A percentile compares a stretch with the other conserved stretches of the same genome.
Conservation (phyloP, 2,888 invertebrate species). For the Drosophila peninsularis region DNA sequence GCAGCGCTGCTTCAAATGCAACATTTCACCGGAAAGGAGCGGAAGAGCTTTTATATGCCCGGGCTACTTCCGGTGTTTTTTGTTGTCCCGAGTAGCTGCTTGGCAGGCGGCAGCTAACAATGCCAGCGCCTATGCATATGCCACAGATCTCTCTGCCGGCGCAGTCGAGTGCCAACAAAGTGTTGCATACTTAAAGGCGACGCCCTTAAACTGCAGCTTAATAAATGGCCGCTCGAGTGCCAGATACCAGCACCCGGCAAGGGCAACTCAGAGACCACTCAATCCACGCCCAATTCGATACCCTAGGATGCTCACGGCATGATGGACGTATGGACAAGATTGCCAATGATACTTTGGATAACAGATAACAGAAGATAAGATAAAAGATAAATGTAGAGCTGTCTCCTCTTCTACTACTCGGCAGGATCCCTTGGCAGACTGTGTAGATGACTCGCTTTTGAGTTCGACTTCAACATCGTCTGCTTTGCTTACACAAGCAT, state of each 20-base stretch:
- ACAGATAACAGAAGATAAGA: too few species aligned
- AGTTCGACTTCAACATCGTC: not conserved
- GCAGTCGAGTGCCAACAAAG: slow-evolving; percentile 55
- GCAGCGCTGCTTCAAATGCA: slow-evolving; percentile 69
- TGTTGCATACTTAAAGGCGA: slow-evolving; percentile 48
- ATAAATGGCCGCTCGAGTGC: slow-evolving; percentile 10
- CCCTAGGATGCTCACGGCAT: too few species aligned
- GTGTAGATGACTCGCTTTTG: too few species aligned
- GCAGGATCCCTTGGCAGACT: too few species aligned
- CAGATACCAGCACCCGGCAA: not conserved
- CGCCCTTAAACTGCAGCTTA: slow-evolving; percentile 64
- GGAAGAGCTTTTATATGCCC: slow-evolving; percentile 74
- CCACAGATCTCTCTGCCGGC: slow-evolving; percentile 43
- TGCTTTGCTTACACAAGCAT: too few species aligned
- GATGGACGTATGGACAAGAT: too few species aligned
- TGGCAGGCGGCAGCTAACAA: slow-evolving; percentile 48
- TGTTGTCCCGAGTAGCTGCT: slow-evolving; percentile 54
- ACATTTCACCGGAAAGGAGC: slow-evolving; percentile 78
- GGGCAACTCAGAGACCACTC: not conserved
- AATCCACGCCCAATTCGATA: not conserved
- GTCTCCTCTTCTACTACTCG: too few species aligned
- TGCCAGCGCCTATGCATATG: slow-evolving; percentile 68
- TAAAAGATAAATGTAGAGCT: too few species aligned
- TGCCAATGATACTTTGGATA: too few species aligned
- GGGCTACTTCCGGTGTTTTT: slow-evolving; percentile 68